These are phyloP conservation scores for Peromyscus californicus DNA, from an alignment of 2,113 vertebrate species.

Conservation along the genomic window DNA sequence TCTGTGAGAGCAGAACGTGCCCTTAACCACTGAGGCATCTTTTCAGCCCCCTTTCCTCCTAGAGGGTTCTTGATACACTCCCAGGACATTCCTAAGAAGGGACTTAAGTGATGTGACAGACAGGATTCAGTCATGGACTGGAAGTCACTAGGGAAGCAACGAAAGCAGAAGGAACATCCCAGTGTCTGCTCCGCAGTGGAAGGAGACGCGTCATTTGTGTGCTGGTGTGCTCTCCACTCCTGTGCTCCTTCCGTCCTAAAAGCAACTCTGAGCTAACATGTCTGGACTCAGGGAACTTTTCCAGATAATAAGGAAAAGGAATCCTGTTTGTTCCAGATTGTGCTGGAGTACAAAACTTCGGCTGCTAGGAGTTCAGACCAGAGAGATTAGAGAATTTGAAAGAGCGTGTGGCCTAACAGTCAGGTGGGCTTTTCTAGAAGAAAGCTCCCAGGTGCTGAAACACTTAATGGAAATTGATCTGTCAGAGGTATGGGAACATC, in stretches of 20 bases:
- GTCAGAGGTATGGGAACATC: background rate
- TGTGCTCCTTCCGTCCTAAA: background rate
- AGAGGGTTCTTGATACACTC: conserved; percentile 24
- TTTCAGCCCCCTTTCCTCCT: background rate
- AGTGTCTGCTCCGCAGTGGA: background rate
- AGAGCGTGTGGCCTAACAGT: background rate
- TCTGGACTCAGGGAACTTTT: background rate
- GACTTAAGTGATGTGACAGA: background rate
- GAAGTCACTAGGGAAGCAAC: background rate
- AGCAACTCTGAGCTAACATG: background rate
- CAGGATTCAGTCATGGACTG: background rate
- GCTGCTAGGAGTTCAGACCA: background rate
- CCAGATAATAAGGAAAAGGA: background rate
- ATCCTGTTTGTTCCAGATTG: background rate
- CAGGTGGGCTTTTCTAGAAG: background rate
- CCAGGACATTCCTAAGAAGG: background rate
- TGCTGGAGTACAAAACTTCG: background rate
- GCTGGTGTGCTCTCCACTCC: background rate
- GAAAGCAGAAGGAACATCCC: background rate
- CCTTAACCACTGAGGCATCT: background rate
- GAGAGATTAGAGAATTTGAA: background rate
- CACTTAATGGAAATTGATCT: conserved; percentile 1
- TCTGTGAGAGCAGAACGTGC: background rate
- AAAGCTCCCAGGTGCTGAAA: background rate
- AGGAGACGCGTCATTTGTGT: background rate